Conservation (phyloP, 2,113 vertebrate species). For the Perca flavescens region DNA sequence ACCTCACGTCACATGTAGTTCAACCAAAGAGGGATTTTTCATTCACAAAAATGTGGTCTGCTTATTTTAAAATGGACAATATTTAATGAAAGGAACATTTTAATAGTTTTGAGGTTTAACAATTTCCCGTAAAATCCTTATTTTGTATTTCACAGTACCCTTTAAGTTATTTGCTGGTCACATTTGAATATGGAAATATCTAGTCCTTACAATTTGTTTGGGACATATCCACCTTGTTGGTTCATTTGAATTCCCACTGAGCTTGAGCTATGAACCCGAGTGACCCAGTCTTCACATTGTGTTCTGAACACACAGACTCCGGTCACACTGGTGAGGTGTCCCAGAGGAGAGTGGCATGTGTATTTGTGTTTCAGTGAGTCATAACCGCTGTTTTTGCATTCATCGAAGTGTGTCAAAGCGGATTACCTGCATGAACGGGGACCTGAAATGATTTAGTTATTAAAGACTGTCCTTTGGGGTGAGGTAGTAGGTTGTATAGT, state of each 20-base stretch:
- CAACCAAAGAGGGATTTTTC: not conserved
- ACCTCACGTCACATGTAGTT: not conserved
- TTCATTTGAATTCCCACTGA: conserved; percentile 66
- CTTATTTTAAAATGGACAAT: not conserved
- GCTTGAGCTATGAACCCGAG: conserved; percentile 58
- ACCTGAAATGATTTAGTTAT: conserved; percentile 33
- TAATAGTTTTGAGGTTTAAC: not conserved
- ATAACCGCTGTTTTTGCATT: conserved; percentile 67
- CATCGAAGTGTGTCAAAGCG: conserved; percentile 54
- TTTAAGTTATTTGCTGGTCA: conserved; percentile 13
- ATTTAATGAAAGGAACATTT: conserved; percentile 7
- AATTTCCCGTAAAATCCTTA: not conserved
- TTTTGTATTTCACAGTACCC: not conserved
- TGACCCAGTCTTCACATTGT: conserved; percentile 60
- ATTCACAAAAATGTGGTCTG: not conserved
- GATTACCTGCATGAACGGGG: conserved; percentile 47
- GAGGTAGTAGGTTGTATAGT: conserved; percentile 99
- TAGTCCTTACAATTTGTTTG: conserved; percentile 49
- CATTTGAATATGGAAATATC: conserved; percentile 66
- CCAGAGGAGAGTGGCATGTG: conserved; percentile 53
- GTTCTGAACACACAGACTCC: conserved; percentile 41
- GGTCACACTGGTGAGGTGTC: conserved; percentile 30
- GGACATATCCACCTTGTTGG: conserved; percentile 4
- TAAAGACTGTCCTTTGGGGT: conserved; percentile 96
- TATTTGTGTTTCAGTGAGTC: conserved; percentile 68